Evolutionary conservation across 2,888 invertebrate species (phyloP).

Genomic region (Tachystola acroxantha): DNA sequence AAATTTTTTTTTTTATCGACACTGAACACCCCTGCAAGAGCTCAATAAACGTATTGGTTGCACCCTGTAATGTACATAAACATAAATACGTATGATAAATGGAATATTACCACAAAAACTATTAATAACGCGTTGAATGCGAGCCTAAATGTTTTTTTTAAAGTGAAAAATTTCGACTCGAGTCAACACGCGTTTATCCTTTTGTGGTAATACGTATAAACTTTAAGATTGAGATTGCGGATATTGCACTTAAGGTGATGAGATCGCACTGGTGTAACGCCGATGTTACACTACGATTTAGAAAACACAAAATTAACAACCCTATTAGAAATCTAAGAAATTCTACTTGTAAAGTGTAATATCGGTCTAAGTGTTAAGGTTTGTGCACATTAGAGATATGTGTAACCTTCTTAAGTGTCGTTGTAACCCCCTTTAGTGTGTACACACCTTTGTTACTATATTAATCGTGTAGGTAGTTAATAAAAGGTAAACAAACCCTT

Average conservation of each 20-base stretch:
- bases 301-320: conserved; percentile 18
- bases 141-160: too few relatives aligned
- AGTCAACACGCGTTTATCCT: too few relatives aligned
- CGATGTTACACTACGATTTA: conserved; percentile 31
- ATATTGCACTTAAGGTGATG: conserved; percentile 35
- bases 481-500: too few relatives aligned
- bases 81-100: conserved; percentile 31
- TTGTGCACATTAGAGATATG: conserved; percentile 42
- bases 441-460: conserved; percentile 31
- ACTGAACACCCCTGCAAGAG: too few relatives aligned
- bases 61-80: conserved; percentile 44
- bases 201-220: too few relatives aligned
- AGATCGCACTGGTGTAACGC: conserved; percentile 30
- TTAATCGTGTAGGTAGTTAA: too few relatives aligned
- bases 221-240: conserved; percentile 24
- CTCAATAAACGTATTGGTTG: too few relatives aligned
- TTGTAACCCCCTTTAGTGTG: conserved; percentile 33
- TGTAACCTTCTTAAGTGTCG: too few relatives aligned
- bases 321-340: neutral
- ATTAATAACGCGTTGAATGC: too few relatives aligned
- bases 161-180: too few relatives aligned
- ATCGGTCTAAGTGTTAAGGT: conserved; percentile 26
- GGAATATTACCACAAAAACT: too few relatives aligned
- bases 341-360: conserved; percentile 24
- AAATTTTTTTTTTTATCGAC: too few relatives aligned